Evolutionary conservation across 1,140 invertebrate genomes (phyloP), one percentile per base, ranked within the genome.

Genomic region (Drosophila takahashii): DNA sequence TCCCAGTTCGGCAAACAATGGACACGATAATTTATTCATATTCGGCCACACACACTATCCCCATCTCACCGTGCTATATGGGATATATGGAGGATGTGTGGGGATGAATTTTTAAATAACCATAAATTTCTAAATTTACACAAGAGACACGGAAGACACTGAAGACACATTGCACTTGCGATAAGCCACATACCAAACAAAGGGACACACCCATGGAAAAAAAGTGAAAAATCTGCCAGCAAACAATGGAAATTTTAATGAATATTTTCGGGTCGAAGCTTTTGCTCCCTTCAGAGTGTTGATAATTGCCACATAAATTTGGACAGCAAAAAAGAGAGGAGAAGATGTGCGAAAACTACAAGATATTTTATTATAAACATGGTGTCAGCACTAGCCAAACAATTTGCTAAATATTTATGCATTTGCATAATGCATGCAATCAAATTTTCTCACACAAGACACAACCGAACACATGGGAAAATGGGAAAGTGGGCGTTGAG

Each of bases 101-200:
- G 44, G 45, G 58, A 75, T 87, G 79, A 87, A 87, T 87, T 87
- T 87, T 87, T 87, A 87, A 89, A 87, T 87, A 87, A 87, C 85
- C 86, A 89, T 87, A 87, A 87, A 87, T 87, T 87, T 74, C 83
- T 87, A 87, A 87, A 87, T 87, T 87, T 87, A 87, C 83, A 79
- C 83, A 87, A 73, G 83, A 84, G 83, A 87, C 83, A 52, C 83
- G 60, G 79, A 83, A 87, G 83, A 86, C 83, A 86, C 83, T 66
- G 79, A 83, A 87, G 83, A 86, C 83, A 86, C 83, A 87, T 86
- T 89, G 84, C 79, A 77, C 65, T 83, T 76, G 84, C 71, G 83
- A 87, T 86, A 87, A 86, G 84, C 79, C 69, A 66, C 84, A 89
- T 15, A 45, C 50, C 66, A 56, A 61, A 65, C 45, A 74, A 61